Conservation (phyloP, 2,888 invertebrate genomes). For the Caradrina kadenii region DNA sequence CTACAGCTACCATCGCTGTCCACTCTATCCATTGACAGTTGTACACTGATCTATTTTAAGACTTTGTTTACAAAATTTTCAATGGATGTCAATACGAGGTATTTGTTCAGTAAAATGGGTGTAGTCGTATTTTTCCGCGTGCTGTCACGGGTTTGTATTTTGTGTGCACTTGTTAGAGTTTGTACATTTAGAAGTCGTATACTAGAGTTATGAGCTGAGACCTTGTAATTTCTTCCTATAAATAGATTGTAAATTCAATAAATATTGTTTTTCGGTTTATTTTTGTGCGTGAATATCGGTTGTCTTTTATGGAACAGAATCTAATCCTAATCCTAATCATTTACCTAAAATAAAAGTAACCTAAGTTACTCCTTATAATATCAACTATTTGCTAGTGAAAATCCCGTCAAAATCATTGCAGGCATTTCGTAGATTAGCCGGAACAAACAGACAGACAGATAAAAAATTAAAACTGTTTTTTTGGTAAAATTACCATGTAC, state of each 20-base stretch:
- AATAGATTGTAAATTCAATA: background rate
- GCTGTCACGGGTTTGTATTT: conserved; percentile 43
- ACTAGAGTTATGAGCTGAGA: conserved; percentile 48
- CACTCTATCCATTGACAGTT: conserved; percentile 44
- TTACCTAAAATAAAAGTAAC: too few species aligned
- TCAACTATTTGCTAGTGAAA: too few species aligned
- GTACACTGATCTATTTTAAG: conserved; percentile 19
- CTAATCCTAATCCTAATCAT: too few species aligned
- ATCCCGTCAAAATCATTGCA: too few species aligned
- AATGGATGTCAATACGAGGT: conserved; percentile 43
- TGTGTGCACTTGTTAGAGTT: conserved; percentile 59
- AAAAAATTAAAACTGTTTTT: too few species aligned
- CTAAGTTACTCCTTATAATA: too few species aligned
- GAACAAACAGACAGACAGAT: too few species aligned
- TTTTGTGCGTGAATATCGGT: background rate
- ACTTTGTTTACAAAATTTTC: conserved; percentile 17
- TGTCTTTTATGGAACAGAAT: too few species aligned
- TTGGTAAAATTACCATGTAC: too few species aligned
- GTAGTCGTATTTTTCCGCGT: conserved; percentile 51
- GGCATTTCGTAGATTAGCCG: too few species aligned
- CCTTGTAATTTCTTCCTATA: conserved; percentile 41
- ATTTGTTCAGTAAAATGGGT: conserved; percentile 21
- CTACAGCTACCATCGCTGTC: conserved; percentile 36
- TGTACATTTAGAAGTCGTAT: conserved; percentile 46
- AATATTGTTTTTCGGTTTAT: conserved; percentile 1